Percentiles rank a stretch among this genome's conserved stretches.
phyloP scores from a whole-genome alignment of 2,113 vertebrate species.

The Empidonax alnorum region DNA sequence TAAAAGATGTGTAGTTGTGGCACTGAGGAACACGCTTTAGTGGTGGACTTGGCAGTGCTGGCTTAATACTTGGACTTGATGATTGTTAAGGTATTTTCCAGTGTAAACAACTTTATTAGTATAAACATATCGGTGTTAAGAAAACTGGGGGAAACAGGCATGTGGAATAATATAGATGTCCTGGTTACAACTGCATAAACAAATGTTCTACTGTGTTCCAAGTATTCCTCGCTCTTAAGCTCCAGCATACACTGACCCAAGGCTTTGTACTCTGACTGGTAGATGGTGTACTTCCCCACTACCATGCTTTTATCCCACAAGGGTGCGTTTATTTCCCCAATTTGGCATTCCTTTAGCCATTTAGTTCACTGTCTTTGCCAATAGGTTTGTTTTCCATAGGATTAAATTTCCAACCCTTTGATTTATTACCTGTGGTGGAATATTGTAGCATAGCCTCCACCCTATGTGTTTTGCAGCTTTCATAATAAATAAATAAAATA shows the following conservation, averaged over 20 bases:
- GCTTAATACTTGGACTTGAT: neutral
- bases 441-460: neutral
- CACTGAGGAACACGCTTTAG: neutral
- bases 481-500: neutral
- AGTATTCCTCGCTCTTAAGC: neutral
- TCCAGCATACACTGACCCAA: neutral
- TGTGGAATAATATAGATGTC: neutral
- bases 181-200: neutral
- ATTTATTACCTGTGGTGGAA: neutral
- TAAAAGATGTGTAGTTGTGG: rapidly evolving
- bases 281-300: neutral
- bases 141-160: neutral
- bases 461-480: neutral
- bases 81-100: neutral
- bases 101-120: neutral
- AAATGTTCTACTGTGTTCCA: neutral
- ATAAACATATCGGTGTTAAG: neutral
- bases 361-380: neutral
- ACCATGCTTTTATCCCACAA: neutral
- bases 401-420: neutral
- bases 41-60: neutral
- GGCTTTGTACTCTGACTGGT: neutral
- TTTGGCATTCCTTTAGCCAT: neutral
- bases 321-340: neutral
- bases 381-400: neutral